These are phyloP conservation scores for Griposia aprilina DNA, from an alignment of 2,888 invertebrate genomes.

Conservation along the genomic window DNA sequence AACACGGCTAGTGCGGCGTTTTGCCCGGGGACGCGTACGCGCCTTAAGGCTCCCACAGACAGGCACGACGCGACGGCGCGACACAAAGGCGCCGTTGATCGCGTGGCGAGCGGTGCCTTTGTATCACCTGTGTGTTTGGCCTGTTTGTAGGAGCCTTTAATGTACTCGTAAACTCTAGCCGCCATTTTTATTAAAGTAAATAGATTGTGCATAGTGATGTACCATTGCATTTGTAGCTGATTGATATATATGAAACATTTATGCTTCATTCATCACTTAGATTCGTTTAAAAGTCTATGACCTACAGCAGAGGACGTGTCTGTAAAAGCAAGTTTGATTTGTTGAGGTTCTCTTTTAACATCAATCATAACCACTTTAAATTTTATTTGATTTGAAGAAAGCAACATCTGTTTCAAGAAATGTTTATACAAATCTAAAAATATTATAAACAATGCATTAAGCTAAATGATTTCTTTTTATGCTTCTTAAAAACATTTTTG, in stretches of 20 bases:
- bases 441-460: conserved; percentile 46
- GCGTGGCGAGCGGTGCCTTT: no score
- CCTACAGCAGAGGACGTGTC: conserved; percentile 32
- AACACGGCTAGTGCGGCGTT: no score
- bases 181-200: conserved; percentile 50
- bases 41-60: no score
- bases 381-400: conserved; percentile 45
- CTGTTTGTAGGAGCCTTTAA: no score
- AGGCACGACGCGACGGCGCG: no score
- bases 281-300: conserved; percentile 37
- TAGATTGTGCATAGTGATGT: conserved; percentile 43
- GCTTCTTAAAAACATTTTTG: conserved; percentile 13
- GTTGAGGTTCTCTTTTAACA: conserved; percentile 41
- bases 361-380: conserved; percentile 52
- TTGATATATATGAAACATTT: conserved; percentile 37
- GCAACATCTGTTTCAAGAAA: conserved; percentile 21
- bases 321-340: conserved; percentile 44
- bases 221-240: conserved; percentile 42
- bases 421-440: conserved; percentile 39
- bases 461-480: conserved; percentile 15
- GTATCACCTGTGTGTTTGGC: no score
- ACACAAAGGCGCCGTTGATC: no score
- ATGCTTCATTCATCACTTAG: conserved; percentile 26
- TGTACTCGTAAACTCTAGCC: conserved; percentile 46
- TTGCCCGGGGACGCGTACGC: no score